These are phyloP conservation scores for Andricus curvator DNA, from an alignment of 2,888 invertebrate species.

Conservation along the genomic window DNA sequence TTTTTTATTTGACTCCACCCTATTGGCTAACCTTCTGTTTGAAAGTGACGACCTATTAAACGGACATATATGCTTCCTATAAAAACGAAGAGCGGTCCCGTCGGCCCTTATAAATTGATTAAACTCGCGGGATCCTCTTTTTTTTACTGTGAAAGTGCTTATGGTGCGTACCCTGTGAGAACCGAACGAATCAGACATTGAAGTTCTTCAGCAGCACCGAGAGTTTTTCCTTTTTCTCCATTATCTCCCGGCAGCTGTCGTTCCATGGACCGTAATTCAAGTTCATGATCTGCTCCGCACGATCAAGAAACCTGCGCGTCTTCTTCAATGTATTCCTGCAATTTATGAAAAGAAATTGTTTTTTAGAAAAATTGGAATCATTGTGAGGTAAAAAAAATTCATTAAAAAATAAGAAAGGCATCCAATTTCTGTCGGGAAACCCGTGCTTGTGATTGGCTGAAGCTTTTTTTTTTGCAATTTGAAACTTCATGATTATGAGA, in stretches of 20 bases:
- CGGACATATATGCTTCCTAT: slow-evolving; percentile 39
- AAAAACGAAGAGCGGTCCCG: slow-evolving; percentile 38
- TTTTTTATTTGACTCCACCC: background rate
- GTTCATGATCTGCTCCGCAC: slow-evolving; percentile 79
- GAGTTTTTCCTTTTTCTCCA: slow-evolving; percentile 77
- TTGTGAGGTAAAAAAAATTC: no score
- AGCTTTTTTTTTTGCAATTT: no score
- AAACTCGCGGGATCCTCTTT: slow-evolving; percentile 38
- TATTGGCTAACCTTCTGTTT: slow-evolving; percentile 34
- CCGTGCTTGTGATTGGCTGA: no score
- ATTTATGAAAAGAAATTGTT: slow-evolving; percentile 40
- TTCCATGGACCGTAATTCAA: slow-evolving; percentile 81
- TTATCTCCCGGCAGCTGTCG: slow-evolving; percentile 76
- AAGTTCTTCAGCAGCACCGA: slow-evolving; percentile 71
- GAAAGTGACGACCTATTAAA: slow-evolving; percentile 39
- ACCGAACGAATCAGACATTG: slow-evolving; percentile 52
- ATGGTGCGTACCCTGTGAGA: slow-evolving; percentile 35
- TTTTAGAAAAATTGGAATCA: background rate
- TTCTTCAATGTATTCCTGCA: slow-evolving; percentile 79
- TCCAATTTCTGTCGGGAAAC: no score
- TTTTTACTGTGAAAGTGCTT: slow-evolving; percentile 36
- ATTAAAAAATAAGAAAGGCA: no score
- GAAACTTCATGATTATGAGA: no score
- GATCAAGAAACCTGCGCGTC: slow-evolving; percentile 79
- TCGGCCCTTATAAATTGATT: slow-evolving; percentile 32